A percentile compares a stretch with the other conserved stretches of the same genome.
Conservation (phyloP, 2,797 vertebrate genomes). For the Anguilla marmorata region DNA sequence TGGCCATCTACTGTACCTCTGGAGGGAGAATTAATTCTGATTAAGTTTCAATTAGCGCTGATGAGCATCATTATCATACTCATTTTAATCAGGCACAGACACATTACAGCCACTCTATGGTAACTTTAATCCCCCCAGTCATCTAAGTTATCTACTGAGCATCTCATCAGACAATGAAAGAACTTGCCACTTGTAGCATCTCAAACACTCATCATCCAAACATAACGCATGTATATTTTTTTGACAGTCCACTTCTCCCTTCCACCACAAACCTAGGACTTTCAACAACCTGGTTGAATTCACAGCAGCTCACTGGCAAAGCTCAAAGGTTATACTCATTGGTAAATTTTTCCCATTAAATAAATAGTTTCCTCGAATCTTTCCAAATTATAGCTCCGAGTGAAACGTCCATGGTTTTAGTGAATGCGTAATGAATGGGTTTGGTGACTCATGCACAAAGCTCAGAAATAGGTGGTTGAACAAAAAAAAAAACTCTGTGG, state of each 20-base stretch:
- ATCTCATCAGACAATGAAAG: neutral
- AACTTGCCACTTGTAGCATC: neutral
- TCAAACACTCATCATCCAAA: neutral
- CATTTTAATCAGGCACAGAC: neutral
- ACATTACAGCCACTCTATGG: no score
- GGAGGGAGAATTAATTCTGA: neutral
- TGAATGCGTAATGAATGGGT: constrained; percentile 20
- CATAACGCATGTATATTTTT: neutral
- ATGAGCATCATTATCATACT: neutral
- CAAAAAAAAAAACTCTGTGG: neutral
- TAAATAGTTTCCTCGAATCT: constrained; percentile 13
- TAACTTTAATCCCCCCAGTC: neutral
- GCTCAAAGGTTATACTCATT: neutral
- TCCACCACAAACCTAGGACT: neutral
- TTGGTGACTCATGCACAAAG: constrained; percentile 13
- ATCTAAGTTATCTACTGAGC: neutral
- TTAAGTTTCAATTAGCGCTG: neutral
- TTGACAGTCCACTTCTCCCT: neutral
- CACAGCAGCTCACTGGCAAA: neutral
- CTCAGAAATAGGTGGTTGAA: neutral
- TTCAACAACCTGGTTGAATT: neutral
- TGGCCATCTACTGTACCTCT: neutral
- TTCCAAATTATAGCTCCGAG: constrained; percentile 16
- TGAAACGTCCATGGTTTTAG: constrained; percentile 9
- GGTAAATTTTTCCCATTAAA: neutral